phyloP scores from a whole-genome alignment of 2,113 vertebrate species.

The Myrmophylax atrothorax region DNA sequence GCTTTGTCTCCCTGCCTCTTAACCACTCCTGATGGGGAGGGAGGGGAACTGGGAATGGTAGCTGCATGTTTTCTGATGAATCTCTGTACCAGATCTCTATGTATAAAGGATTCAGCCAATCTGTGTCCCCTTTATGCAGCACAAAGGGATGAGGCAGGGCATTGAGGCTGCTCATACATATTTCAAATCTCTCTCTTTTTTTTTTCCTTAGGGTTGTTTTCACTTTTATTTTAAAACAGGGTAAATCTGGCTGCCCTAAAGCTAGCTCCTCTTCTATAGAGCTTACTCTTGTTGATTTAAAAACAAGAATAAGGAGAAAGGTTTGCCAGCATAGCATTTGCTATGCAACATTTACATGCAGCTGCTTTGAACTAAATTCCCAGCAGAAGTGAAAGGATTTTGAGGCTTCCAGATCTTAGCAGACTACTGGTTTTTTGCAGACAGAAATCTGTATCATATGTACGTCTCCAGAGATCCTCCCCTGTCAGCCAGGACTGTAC shows the following conservation, averaged over 20 bases:
- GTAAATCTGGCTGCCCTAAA: constrained; percentile 1
- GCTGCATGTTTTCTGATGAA: not conserved
- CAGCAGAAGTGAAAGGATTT: constrained; percentile 57
- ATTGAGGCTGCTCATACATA: not conserved
- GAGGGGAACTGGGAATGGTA: not conserved
- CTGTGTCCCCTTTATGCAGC: not conserved
- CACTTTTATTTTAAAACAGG: constrained; percentile 1
- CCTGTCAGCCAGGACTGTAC: not conserved
- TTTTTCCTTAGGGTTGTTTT: not conserved
- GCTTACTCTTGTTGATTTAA: constrained; percentile 37
- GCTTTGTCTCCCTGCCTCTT: not conserved
- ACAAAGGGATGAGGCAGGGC: constrained; percentile 14
- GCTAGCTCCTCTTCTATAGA: not conserved
- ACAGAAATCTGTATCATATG: constrained; percentile 13
- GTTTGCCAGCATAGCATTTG: not conserved
- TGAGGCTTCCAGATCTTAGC: constrained; percentile 38
- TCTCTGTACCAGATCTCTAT: not conserved
- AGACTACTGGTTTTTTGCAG: constrained; percentile 24
- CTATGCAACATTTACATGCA: constrained; percentile 40
- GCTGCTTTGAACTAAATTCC: constrained; percentile 66
- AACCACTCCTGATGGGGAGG: not conserved
- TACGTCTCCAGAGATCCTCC: constrained; percentile 32
- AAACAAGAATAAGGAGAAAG: constrained; percentile 24
- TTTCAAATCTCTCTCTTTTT: not conserved
- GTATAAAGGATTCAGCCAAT: not conserved